phyloP scores from a whole-genome alignment of 2,888 invertebrate genomes.

The Gastrophysa polygoni region DNA sequence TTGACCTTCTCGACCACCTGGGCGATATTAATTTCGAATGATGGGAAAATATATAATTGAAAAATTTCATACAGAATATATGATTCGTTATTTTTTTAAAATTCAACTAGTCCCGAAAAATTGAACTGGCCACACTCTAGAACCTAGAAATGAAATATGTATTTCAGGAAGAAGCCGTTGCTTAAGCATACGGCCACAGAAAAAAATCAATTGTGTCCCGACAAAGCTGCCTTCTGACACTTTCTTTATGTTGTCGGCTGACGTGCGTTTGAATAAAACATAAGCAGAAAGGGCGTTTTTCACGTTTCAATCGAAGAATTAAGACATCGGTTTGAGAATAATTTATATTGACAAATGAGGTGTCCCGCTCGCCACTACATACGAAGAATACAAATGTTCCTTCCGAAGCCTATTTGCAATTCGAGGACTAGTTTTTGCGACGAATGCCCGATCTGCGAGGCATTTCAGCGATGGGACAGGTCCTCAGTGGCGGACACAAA shows the following conservation, averaged over 20 bases:
- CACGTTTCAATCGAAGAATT: slow-evolving; percentile 43
- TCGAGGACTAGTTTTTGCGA: slow-evolving; percentile 54
- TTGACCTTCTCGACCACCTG: no score
- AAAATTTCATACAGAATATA: no score
- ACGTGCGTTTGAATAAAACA: slow-evolving; percentile 38
- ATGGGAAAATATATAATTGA: no score
- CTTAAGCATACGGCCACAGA: no score
- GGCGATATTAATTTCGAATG: no score
- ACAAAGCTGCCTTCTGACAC: not conserved
- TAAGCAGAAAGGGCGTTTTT: slow-evolving; percentile 34
- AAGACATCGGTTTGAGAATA: slow-evolving; percentile 53
- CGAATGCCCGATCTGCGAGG: slow-evolving; percentile 5
- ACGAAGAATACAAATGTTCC: slow-evolving; percentile 56
- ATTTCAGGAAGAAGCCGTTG: no score
- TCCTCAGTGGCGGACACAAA: slow-evolving; percentile 12
- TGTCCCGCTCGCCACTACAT: slow-evolving; percentile 56
- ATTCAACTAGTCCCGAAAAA: no score
- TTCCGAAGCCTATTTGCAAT: slow-evolving; percentile 55
- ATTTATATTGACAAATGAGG: slow-evolving; percentile 59
- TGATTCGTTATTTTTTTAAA: no score
- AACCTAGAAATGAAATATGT: no score
- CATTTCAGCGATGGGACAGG: slow-evolving; percentile 9
- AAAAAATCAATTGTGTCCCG: not conserved
- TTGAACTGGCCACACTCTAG: no score
- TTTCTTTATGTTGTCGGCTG: slow-evolving; percentile 31